Evolutionary conservation across 2,113 vertebrate species (phyloP).

Genomic region (Monopterus albus): DNA sequence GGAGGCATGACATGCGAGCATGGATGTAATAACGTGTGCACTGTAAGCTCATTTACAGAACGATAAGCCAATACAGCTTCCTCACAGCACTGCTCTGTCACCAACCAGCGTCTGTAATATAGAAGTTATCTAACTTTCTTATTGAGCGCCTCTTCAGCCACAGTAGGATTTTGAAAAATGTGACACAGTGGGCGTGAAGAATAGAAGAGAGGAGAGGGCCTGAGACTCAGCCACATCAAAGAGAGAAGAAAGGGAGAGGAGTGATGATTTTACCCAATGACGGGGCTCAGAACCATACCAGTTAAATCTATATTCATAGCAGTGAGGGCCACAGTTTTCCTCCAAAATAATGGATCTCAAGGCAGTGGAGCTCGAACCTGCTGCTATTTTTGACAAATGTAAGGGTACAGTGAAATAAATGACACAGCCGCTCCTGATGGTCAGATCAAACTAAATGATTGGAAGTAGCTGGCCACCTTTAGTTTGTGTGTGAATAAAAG

Average conservation of each 20-base stretch:
- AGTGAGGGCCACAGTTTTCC: neutral
- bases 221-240: neutral
- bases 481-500: neutral
- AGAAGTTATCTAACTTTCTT: slow-evolving; percentile 25
- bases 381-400: neutral
- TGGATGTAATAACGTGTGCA: slow-evolving; percentile 7
- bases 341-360: neutral
- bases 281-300: neutral
- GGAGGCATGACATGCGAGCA: neutral
- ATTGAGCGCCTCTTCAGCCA: slow-evolving; percentile 12
- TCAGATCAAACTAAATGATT: too few relatives aligned
- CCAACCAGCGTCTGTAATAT: slow-evolving; percentile 5
- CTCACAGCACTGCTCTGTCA: slow-evolving; percentile 7
- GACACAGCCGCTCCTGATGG: neutral
- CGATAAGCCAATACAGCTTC: slow-evolving; percentile 22
- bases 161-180: slow-evolving; percentile 30
- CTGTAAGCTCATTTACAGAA: slow-evolving; percentile 15
- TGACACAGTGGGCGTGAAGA: slow-evolving; percentile 14
- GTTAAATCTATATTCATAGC: neutral
- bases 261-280: neutral
- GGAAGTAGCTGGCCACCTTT: too few relatives aligned
- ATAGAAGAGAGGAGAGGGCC: slow-evolving; percentile 3
- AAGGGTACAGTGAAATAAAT: neutral
- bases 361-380: neutral
- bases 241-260: neutral